Evolutionary conservation across 2,113 vertebrate species (phyloP), one percentile per base, ranked within the genome.

Genomic region (Chaenogobius annularis): DNA sequence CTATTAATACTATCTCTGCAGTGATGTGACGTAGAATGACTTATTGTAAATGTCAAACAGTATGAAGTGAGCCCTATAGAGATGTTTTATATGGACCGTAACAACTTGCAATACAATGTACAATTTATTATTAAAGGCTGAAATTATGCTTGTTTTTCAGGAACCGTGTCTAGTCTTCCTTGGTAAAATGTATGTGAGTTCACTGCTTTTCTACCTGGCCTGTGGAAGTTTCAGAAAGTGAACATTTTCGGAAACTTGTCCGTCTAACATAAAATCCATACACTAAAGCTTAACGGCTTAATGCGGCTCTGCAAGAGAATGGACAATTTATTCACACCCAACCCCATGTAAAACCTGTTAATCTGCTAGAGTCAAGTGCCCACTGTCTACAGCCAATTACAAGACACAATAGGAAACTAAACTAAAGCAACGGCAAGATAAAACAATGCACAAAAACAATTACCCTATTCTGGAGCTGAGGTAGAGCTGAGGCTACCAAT

Each of bases 271-370:
- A 31, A 31, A 31, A 31, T 31, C 26, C 26, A 31, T 4, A 31
- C 1, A 50, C 15, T 50, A 37, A 62, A 62, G 58, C 26, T 62
- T 10, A 43, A 40, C 17, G 14, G 31, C 31, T 43, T 63, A n/a
- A 3, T 15, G 3, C 31, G 5, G 59, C 31, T 61, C 17, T 26
- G 58, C 58, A 35, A 59, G 26, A 15, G 58, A 22, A 35, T 61
- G 35, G 14, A 35, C 58, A 7, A 35, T 61, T 35, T 61, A 10
- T 61, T 61, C 15, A 13, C 35, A 35, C 12, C 5, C 23, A 58
- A 58, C 23, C 40, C 26, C 59, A 63, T 19, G 58, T 62, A 62
- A 35, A 37, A 62, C 58, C 58, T n/a, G 19, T 63, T n/a, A 43
- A 13, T 61, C 58, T 35, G 47, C 15, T 7, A 10, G 19, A 54